Percentiles rank a stretch among this genome's conserved stretches.
phyloP scores from a whole-genome alignment of 2,888 invertebrate species.

The Leptodirus hochenwartii region DNA sequence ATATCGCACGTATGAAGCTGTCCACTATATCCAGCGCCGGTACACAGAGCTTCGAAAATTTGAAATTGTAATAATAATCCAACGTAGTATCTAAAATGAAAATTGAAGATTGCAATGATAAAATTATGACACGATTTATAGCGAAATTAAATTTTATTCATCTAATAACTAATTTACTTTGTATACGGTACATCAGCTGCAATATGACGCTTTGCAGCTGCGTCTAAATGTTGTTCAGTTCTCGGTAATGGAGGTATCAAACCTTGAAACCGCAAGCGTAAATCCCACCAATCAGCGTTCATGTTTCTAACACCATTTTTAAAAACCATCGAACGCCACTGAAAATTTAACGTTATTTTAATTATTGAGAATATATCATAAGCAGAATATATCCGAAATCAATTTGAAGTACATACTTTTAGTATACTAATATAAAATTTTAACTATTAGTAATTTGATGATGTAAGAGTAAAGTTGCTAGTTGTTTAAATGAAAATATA shows the following conservation, averaged over 20 bases:
- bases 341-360: too few relatives aligned
- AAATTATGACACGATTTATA: too few relatives aligned
- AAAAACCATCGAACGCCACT: conserved; percentile 72
- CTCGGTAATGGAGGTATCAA: conserved; percentile 51
- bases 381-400: too few relatives aligned
- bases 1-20: conserved; percentile 69
- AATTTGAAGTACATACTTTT: too few relatives aligned
- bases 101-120: too few relatives aligned
- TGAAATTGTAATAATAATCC: conserved; percentile 72
- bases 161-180: too few relatives aligned
- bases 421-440: too few relatives aligned
- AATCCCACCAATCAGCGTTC: conserved; percentile 59
- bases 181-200: conserved; percentile 52
- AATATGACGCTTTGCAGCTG: conserved; percentile 68
- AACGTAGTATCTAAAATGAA: conserved; percentile 76
- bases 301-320: conserved; percentile 42
- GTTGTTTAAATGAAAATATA: too few relatives aligned
- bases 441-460: too few relatives aligned
- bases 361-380: too few relatives aligned
- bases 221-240: conserved; percentile 60
- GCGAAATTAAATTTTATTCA: too few relatives aligned
- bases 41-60: conserved; percentile 60
- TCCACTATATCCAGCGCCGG: conserved; percentile 48
- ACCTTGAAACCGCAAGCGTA: conserved; percentile 53
- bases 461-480: too few relatives aligned